Base-by-base conservation (phyloP, 2,888 invertebrate genomes). In the Deilephila porcellus region DNA sequence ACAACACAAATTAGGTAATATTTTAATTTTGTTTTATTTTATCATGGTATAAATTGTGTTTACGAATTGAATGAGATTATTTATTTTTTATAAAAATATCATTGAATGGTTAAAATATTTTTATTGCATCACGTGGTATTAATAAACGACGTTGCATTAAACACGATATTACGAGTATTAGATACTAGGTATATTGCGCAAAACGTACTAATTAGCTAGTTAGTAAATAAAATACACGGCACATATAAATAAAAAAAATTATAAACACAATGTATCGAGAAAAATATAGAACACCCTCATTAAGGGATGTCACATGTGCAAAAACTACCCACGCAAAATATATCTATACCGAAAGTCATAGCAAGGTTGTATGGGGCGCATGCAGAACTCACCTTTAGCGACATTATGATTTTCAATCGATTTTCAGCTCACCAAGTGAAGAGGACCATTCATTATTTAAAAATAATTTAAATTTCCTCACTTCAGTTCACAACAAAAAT, bases 371-470 rank as follows among this genome's bases (percentile, higher is more conserved):
- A 71, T 34, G 25, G 45, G 34, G 11, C 45, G 60, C n/a, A 74
- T 63, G 34, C 62, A 59, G n/a, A 45, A 84, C 91, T 88, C 79
- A 92, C 92, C 91, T 92, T 92, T 76, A 92, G 76, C 73, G 92
- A 92, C 92, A 92, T 92, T 81, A 78, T 88, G 78, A 78, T 79
- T 85, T 74, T 77, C 76, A 85, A 85, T 89, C 83, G 85, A 88
- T 90, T 86, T 87, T 83, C 80, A 83, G 79, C 78, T 83, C 80
- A 83, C 82, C 82, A 86, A 83, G 84, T 85, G 83, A 80, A 84
- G 76, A 81, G 79, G 83, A 87, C 85, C 84, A 87, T 83, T 85
- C 90, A 91, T 90, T 81, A 86, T 88, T 86, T 77, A 77, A 76
- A 79, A 81, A 83, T 81, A 83, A 85, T 79, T 81, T 76, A 79